phyloP scores from a whole-genome alignment of 2,797 vertebrate genomes.

The Tympanoctomys barrerae region DNA sequence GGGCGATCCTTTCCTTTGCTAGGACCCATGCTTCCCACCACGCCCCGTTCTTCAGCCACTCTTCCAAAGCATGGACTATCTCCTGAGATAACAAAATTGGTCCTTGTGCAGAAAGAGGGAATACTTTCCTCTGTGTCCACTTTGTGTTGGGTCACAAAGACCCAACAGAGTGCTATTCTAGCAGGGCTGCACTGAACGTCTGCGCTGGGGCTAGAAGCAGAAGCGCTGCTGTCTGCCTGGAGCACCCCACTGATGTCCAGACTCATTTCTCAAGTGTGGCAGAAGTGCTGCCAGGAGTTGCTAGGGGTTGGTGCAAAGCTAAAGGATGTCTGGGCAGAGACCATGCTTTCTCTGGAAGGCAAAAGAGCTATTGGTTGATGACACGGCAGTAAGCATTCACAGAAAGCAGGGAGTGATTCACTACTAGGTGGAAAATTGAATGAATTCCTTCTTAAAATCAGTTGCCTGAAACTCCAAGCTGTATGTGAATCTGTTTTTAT shows the following conservation, averaged over 20 bases:
- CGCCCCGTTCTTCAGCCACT: background rate
- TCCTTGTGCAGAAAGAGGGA: constrained; percentile 75
- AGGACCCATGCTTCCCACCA: constrained; percentile 76
- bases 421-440: background rate
- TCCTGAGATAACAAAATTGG: constrained; percentile 77
- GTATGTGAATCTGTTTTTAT: background rate
- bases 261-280: background rate
- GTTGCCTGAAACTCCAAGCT: constrained; percentile 36
- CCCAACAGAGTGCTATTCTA: background rate
- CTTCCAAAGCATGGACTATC: constrained; percentile 70
- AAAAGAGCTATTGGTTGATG: background rate
- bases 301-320: background rate
- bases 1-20: constrained; percentile 63
- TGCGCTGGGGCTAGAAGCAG: background rate
- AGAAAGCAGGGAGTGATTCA: constrained; percentile 28
- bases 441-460: constrained; percentile 27
- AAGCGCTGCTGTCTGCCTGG: background rate
- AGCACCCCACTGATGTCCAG: background rate
- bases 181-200: background rate
- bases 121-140: constrained; percentile 49
- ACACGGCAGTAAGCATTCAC: background rate
- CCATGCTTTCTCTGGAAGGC: constrained; percentile 18
- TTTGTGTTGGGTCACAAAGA: constrained; percentile 75
- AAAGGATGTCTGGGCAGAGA: constrained; percentile 61
- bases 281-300: background rate